These are phyloP conservation scores for Sebastes minor DNA, from an alignment of 2,797 vertebrate genomes.

Conservation along the genomic window DNA sequence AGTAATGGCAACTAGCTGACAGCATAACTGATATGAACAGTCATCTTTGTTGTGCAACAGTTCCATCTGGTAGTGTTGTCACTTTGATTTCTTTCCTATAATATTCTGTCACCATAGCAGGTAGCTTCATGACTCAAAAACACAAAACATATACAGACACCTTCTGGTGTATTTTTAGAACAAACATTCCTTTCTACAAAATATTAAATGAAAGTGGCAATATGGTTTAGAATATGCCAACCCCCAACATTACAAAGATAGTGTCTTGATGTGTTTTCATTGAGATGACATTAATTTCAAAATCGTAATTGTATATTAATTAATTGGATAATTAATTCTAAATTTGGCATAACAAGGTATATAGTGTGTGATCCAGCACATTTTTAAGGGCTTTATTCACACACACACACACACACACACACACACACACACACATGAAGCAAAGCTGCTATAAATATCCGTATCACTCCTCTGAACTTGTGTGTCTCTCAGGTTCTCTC, in stretches of 20 bases:
- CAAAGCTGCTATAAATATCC: slow-evolving; percentile 18
- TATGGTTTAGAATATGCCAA: not conserved
- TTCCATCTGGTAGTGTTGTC: not conserved
- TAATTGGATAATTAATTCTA: too few relatives aligned
- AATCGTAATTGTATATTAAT: not conserved
- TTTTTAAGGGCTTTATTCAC: too few relatives aligned
- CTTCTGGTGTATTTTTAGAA: not conserved
- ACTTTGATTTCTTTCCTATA: not conserved
- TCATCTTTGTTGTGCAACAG: not conserved
- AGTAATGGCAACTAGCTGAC: not conserved
- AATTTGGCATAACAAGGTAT: not conserved
- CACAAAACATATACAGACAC: not conserved
- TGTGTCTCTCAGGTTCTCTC: slow-evolving; percentile 28
- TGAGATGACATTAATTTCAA: not conserved
- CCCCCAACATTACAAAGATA: not conserved
- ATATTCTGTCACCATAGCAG: not conserved
- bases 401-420: not conserved
- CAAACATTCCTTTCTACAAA: not conserved
- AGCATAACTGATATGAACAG: not conserved
- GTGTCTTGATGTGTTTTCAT: not conserved
- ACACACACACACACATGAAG: not conserved
- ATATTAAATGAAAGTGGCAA: not conserved
- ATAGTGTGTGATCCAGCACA: not conserved
- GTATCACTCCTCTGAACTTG: slow-evolving; percentile 9
- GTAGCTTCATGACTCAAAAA: not conserved